Percentiles rank a stretch among this genome's conserved stretches.
Evolutionary conservation across 2,888 invertebrate species (phyloP).

Genomic region (Melanargia galathea): DNA sequence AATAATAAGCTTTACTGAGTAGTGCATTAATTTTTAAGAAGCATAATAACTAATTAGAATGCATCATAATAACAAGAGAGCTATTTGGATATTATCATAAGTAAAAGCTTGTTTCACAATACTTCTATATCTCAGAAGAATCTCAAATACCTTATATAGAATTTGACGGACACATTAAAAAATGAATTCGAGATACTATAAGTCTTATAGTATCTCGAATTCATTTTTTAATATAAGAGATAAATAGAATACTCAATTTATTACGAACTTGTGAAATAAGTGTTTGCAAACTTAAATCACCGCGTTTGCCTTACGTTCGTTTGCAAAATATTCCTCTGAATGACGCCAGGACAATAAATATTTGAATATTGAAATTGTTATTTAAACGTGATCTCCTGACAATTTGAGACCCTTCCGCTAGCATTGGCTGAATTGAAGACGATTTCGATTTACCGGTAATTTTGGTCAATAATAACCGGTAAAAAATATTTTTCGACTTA

Average conservation of each 20-base stretch:
- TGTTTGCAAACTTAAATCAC: slow-evolving; percentile 19
- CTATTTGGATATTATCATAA: slow-evolving; percentile 16
- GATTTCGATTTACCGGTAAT: neutral
- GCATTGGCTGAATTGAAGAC: neutral
- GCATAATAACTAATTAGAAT: neutral
- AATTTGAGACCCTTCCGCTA: slow-evolving; percentile 13
- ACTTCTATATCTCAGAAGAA: neutral
- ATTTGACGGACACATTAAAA: too few species aligned
- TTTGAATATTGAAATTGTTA: slow-evolving; percentile 26
- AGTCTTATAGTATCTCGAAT: too few species aligned
- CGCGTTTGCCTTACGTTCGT: slow-evolving; percentile 37
- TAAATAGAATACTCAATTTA: neutral
- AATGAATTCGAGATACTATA: too few species aligned
- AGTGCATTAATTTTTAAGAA: neutral
- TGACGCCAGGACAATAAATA: slow-evolving; percentile 35
- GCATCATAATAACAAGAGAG: slow-evolving; percentile 9
- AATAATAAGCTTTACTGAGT: neutral
- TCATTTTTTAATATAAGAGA: too few species aligned
- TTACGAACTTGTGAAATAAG: neutral
- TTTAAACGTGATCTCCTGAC: slow-evolving; percentile 20
- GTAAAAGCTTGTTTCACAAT: slow-evolving; percentile 18
- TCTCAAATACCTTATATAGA: neutral
- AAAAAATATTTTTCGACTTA: too few species aligned
- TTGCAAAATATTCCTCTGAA: slow-evolving; percentile 36
- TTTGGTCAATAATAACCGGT: too few species aligned